Percentiles rank a stretch among this genome's conserved stretches.
These are phyloP conservation scores for Latrodectus hesperus DNA, from an alignment of 2,888 invertebrate species.

Conservation along the genomic window DNA sequence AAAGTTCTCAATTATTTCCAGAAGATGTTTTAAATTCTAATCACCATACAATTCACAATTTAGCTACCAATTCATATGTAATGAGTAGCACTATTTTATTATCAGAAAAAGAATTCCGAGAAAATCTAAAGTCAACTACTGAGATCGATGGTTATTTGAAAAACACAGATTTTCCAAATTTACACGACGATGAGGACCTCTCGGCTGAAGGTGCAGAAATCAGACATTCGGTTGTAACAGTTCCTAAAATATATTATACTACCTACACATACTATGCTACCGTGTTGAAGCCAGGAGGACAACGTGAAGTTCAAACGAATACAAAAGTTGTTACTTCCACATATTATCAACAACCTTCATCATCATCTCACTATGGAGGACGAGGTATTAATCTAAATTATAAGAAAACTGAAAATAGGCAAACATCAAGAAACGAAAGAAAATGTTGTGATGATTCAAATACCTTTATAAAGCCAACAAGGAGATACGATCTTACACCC, in stretches of 20 bases:
- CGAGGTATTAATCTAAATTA: neutral
- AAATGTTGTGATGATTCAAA: slow-evolving; percentile 27
- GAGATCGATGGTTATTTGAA: neutral
- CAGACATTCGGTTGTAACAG: slow-evolving; percentile 24
- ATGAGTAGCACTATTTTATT: too few species aligned
- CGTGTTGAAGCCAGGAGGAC: slow-evolving; percentile 88
- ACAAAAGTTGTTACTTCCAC: slow-evolving; percentile 54
- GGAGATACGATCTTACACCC: slow-evolving; percentile 27
- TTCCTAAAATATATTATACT: slow-evolving; percentile 58
- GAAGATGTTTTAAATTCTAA: too few species aligned
- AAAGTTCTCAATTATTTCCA: neutral
- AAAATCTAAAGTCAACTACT: too few species aligned
- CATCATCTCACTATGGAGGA: neutral
- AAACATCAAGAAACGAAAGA: neutral
- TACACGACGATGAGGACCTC: slow-evolving; percentile 39
- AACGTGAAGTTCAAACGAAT: slow-evolving; percentile 77
- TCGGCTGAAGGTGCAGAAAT: slow-evolving; percentile 56
- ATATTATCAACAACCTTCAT: slow-evolving; percentile 15
- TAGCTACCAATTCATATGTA: too few species aligned
- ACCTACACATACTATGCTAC: slow-evolving; percentile 62
- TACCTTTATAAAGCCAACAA: slow-evolving; percentile 18
- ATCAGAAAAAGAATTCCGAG: too few species aligned
- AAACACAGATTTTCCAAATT: slow-evolving; percentile 6
- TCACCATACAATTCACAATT: too few species aligned
- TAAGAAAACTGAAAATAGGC: slow-evolving; percentile 10